Base-by-base conservation (phyloP, 1,140 invertebrate species). In the Saccostrea echinata region DNA sequence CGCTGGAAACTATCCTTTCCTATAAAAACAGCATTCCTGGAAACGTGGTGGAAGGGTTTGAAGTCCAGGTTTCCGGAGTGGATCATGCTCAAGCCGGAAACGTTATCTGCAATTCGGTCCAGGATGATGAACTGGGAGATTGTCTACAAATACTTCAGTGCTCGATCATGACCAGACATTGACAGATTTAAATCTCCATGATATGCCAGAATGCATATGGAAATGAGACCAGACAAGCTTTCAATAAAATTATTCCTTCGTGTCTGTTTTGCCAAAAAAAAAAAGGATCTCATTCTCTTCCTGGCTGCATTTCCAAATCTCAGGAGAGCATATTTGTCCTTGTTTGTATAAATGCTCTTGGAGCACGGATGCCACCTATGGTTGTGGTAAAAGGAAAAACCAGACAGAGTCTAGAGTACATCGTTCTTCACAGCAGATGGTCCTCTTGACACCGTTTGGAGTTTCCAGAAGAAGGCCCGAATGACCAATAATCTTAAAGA, bases 351-450 rank as follows among this genome's bases (percentile, higher is more conserved):
- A 89, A 85, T 84, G 90, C 84, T 8, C 85, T 81, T 6, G 86
- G 71, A 0, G 24, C 16, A 57, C 6, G 33, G 18, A 84, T 88
- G 80, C 84, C 89, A 4, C 87, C 86, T 8, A 87, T 89, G 71
- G 61, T 87, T 35, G 55, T 90, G 9, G 80, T 68, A 2, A 90
- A 87, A 35, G 87, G 87, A 13, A 91, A 91, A 86, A 90, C 84
- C 3, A 30, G 13, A 0, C 55, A 51, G 53, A 55, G 43, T 3
- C 81, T 87, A 6, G 16, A 84, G 3, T 30, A 13, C 0, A n/a
- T n/a, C n/a, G n/a, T 87, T 80, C 81, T 4, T 12, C 4, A 83
- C 86, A n/a, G 1, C 6, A 21, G 84, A 85, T 43, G 89, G 33
- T 33, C 84, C 88, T 6, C 0, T 1, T 0, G 61, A 68, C 8